Evolutionary conservation across 2,113 vertebrate species (phyloP), one percentile per base, ranked within the genome.

Genomic region (Meles meles): DNA sequence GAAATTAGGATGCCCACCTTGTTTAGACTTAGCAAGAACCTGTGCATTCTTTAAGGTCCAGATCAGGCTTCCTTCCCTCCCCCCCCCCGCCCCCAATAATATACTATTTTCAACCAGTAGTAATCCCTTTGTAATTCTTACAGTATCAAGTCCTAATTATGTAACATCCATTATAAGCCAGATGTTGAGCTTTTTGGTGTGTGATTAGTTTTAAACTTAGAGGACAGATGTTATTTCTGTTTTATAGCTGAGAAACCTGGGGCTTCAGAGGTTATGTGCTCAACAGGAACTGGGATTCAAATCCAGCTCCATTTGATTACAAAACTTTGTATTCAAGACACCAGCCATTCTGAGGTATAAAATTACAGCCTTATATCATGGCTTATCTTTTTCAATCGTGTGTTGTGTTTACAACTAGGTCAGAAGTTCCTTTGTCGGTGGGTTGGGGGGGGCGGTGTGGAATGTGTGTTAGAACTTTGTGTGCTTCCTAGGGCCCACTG

Each of bases 151-250:
- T 89, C 63, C 59, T 82, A 63, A 88, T 63, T 84, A 11, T 80
- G 37, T 57, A 55, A 71, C 29, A 89, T 42, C 27, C 63, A 25
- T 39, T 61, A 25, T 63, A 37, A 37, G 18, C 20, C 17, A 65
- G 72, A 18, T 71, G 77, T 67, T 61, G 47, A 95, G 52, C 79
- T 90, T 31, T 92, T 89, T 55, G 65, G 93, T 4, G 23, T 79
- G 61, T 44, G 10, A 92, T 69, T 92, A 92, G 95, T 59, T 83
- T 96, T 94, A 85, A 92, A 93, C 6, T 88, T 88, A 81, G 6
- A 87, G 21, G n/a, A 52, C 44, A 81, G 69, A 14, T 83, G 34
- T 85, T 77, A 77, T 85, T 93, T 96, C 34, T 3, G 42, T 42
- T 92, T 93, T 42, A 59, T 31, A 94, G 47, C 74, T 63, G 44